phyloP scores from a whole-genome alignment of 2,888 invertebrate species.

The Sericinus montela region DNA sequence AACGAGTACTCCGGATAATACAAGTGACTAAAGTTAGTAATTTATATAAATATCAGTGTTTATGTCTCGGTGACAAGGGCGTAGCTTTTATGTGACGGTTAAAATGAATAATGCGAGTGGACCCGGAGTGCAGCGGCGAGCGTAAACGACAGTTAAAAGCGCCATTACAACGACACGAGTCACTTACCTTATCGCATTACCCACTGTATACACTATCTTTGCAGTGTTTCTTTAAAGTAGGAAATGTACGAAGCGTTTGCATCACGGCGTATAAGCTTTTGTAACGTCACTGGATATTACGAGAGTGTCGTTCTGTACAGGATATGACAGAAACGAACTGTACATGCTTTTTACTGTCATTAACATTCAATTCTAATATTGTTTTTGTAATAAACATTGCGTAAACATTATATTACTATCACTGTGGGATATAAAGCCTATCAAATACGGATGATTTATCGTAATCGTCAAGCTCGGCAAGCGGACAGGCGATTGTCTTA shows the following conservation, averaged over 20 bases:
- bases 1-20: too few species aligned
- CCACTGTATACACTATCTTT: conserved; percentile 8
- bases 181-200: conserved; percentile 10
- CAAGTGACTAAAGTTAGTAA: too few species aligned
- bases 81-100: conserved; percentile 27
- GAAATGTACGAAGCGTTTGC: not conserved
- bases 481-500: too few species aligned
- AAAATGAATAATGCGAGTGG: conserved; percentile 17
- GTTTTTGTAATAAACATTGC: too few species aligned
- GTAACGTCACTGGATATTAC: not conserved
- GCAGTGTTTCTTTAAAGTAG: conserved; percentile 10
- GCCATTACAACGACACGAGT: conserved; percentile 7
- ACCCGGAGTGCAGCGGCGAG: conserved; percentile 14
- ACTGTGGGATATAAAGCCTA: too few species aligned
- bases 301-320: not conserved
- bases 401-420: too few species aligned
- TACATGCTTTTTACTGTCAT: too few species aligned
- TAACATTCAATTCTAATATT: too few species aligned
- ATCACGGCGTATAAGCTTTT: not conserved
- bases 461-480: too few species aligned
- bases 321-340: too few species aligned
- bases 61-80: conserved; percentile 3
- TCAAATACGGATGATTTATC: too few species aligned
- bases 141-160: conserved; percentile 19
- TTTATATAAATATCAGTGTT: not conserved